Percentiles rank a stretch among this genome's conserved stretches.
phyloP scores from a whole-genome alignment of 2,888 invertebrate genomes.

The Andricus curvator region DNA sequence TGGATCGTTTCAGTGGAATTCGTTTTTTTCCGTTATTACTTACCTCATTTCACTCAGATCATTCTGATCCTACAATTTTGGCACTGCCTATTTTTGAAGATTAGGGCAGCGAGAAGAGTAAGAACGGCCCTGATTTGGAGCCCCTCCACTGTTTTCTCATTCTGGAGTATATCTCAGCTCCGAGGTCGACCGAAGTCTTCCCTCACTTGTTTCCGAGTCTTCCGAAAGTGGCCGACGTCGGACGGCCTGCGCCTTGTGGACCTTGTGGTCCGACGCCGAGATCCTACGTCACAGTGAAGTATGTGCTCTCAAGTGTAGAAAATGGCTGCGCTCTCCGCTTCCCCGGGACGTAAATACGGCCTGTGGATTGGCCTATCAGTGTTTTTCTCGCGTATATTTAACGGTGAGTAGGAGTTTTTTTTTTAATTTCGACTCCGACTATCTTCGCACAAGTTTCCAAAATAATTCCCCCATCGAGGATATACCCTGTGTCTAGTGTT shows the following conservation, averaged over 20 bases:
- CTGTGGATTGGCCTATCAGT: conserved; percentile 70
- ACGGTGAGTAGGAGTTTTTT: conserved; percentile 68
- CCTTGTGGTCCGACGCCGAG: conserved; percentile 49
- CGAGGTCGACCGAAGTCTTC: conserved; percentile 3
- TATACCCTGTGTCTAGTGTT: conserved; percentile 11
- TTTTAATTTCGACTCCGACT: not conserved
- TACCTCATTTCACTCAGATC: no score
- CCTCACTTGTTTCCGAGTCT: conserved; percentile 16
- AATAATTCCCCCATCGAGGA: not conserved
- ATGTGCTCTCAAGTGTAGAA: conserved; percentile 77
- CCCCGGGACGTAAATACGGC: conserved; percentile 74
- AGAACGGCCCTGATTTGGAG: not conserved
- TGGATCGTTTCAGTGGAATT: no score
- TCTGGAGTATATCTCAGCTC: conserved; percentile 3
- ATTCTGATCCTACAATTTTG: not conserved
- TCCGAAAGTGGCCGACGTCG: conserved; percentile 43
- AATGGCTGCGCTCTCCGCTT: conserved; percentile 77
- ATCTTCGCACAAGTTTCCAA: not conserved
- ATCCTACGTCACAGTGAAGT: conserved; percentile 75
- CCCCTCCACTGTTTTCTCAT: conserved; percentile 23
- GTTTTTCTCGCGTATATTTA: conserved; percentile 66
- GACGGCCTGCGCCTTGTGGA: conserved; percentile 46
- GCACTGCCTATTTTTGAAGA: not conserved
- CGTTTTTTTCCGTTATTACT: no score
- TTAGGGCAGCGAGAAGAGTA: not conserved